phyloP scores from a whole-genome alignment of 2,797 vertebrate species.

The Phoeniculus purpureus region DNA sequence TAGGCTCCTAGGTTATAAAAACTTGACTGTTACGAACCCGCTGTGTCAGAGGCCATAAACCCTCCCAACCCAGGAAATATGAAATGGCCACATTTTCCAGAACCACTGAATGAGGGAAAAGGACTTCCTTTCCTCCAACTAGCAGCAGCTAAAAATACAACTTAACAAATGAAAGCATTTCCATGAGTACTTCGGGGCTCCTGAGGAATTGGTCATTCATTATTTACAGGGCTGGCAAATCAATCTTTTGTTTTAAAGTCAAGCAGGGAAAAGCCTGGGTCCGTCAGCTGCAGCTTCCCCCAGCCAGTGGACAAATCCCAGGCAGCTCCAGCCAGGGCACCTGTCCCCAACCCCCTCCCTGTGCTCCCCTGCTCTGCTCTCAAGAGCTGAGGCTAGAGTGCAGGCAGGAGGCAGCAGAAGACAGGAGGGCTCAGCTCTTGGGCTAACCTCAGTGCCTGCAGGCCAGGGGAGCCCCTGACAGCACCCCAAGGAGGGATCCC shows the following conservation, averaged over 20 bases:
- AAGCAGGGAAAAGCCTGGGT: neutral
- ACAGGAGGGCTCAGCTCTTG: neutral
- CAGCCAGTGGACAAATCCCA: neutral
- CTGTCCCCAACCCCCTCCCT: neutral
- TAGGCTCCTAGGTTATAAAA: neutral
- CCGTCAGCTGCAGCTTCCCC: neutral
- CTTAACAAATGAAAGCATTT: constrained; percentile 29
- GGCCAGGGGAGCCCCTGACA: neutral
- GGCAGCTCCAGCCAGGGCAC: neutral
- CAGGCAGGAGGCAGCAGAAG: neutral
- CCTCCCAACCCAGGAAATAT: neutral
- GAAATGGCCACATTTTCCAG: neutral
- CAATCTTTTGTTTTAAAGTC: constrained; percentile 26
- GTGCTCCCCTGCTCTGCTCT: too few relatives aligned
- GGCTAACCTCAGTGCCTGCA: accelerated
- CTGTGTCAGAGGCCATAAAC: neutral
- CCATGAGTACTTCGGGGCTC: constrained; percentile 20
- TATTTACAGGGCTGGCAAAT: constrained; percentile 26
- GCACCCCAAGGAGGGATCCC: accelerated
- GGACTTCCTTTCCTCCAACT: neutral
- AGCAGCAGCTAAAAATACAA: constrained; percentile 49
- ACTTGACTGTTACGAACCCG: neutral
- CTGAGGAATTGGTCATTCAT: constrained; percentile 34
- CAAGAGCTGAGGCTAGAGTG: neutral
- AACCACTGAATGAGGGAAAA: constrained; percentile 7